Percentiles rank a stretch among this genome's conserved stretches.
These are phyloP conservation scores for Alcedo atthis DNA, from an alignment of 2,797 vertebrate species.

Conservation along the genomic window DNA sequence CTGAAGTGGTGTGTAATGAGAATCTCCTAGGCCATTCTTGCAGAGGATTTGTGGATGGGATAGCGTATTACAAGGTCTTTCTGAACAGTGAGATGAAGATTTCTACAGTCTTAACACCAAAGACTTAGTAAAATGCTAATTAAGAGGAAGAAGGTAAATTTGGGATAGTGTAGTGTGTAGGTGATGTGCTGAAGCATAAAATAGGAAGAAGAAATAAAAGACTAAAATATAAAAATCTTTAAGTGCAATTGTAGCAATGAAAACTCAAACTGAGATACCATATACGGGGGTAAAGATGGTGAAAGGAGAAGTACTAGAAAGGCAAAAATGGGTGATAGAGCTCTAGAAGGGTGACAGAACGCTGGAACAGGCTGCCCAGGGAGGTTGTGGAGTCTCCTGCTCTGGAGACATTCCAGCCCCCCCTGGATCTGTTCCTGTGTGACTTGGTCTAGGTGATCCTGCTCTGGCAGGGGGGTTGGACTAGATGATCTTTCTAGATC, in stretches of 20 bases:
- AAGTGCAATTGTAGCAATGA: background rate
- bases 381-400: too few species aligned
- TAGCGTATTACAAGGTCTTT: background rate
- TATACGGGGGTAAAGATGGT: background rate
- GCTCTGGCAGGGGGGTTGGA: too few species aligned
- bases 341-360: too few species aligned
- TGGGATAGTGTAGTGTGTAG: background rate
- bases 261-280: background rate
- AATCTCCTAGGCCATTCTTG: background rate
- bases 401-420: too few species aligned
- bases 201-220: background rate
- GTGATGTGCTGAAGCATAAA: background rate
- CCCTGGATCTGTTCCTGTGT: too few species aligned
- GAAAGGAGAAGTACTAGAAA: background rate
- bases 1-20: background rate
- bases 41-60: background rate
- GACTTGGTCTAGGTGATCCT: too few species aligned
- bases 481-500: too few species aligned
- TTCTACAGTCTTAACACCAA: background rate
- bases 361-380: too few species aligned
- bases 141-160: background rate
- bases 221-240: background rate
- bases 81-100: background rate
- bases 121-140: background rate
- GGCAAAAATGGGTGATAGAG: background rate